phyloP scores from a whole-genome alignment of 2,797 vertebrate genomes.

The Chaunax sp. region DNA sequence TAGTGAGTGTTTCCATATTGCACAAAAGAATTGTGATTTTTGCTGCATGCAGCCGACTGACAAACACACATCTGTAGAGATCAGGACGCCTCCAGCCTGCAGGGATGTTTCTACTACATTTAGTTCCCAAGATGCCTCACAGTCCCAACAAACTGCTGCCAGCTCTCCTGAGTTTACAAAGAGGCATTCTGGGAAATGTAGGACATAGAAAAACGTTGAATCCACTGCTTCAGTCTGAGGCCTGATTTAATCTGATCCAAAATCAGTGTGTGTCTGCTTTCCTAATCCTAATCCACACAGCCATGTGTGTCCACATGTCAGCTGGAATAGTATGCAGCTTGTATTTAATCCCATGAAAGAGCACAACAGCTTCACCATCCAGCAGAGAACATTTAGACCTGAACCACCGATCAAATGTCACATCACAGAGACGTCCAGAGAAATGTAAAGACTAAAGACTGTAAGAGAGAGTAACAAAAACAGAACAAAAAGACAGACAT shows the following conservation, averaged over 20 bases:
- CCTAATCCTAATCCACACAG: constrained; percentile 42
- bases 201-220: neutral
- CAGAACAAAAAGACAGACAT: too few relatives aligned
- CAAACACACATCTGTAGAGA: too few relatives aligned
- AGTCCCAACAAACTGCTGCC: neutral
- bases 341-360: constrained; percentile 24
- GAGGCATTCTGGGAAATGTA: constrained; percentile 33
- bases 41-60: too few relatives aligned
- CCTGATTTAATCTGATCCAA: constrained; percentile 14
- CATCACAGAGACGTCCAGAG: too few relatives aligned
- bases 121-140: neutral
- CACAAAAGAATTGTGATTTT: too few relatives aligned
- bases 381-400: neutral
- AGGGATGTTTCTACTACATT: too few relatives aligned
- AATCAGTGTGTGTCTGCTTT: constrained; percentile 5
- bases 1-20: too few relatives aligned
- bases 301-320: constrained; percentile 16
- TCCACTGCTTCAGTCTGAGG: constrained; percentile 4
- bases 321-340: neutral
- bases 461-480: too few relatives aligned
- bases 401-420: neutral
- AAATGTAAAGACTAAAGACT: too few relatives aligned
- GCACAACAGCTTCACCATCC: neutral
- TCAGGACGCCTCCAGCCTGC: too few relatives aligned
- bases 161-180: neutral